These are phyloP conservation scores for Coreoperca whiteheadi DNA, from an alignment of 2,113 vertebrate genomes.

Conservation along the genomic window DNA sequence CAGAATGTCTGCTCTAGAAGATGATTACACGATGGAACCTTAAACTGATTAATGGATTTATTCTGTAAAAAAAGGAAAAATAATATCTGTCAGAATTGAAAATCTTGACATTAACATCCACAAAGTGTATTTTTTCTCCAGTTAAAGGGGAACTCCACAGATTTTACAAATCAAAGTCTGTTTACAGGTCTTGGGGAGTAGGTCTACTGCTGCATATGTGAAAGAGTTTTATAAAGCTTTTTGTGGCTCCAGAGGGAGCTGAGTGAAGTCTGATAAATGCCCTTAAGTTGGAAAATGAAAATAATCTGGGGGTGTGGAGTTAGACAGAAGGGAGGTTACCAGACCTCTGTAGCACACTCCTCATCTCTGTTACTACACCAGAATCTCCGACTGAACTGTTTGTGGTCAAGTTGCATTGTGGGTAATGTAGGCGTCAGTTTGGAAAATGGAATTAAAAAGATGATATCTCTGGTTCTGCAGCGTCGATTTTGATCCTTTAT, in stretches of 20 bases:
- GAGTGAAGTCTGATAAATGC: too few relatives aligned
- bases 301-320: too few relatives aligned
- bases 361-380: not conserved
- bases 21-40: not conserved
- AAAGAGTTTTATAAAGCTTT: too few relatives aligned
- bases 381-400: not conserved
- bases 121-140: not conserved
- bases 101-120: not conserved
- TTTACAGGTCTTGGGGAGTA: too few relatives aligned
- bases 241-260: too few relatives aligned
- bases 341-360: too few relatives aligned
- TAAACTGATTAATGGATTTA: not conserved
- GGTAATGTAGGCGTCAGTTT: not conserved
- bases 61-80: not conserved
- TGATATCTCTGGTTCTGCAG: not conserved
- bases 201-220: too few relatives aligned
- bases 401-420: not conserved
- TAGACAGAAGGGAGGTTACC: too few relatives aligned
- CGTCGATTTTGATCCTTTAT: not conserved
- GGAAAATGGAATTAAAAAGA: not conserved
- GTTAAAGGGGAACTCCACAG: not conserved
- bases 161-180: too few relatives aligned
- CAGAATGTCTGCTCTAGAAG: not conserved
- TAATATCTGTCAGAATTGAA: not conserved
- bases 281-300: too few relatives aligned